Base-by-base conservation (phyloP, 2,888 invertebrate genomes). In the Brenthis daphne region DNA sequence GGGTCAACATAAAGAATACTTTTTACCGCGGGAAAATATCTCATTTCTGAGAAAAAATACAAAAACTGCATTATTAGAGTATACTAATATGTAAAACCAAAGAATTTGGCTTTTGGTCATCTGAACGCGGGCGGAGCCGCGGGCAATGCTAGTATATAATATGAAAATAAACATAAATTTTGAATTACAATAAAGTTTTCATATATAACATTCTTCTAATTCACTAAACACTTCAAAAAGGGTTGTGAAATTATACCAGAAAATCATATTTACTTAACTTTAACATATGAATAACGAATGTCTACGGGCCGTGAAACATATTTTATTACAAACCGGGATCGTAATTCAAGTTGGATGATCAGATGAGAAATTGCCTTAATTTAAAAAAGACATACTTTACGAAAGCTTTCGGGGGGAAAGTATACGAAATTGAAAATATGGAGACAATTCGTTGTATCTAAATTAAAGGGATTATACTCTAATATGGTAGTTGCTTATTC, bases 311-410 rank as follows among this genome's bases (percentile, higher is more conserved):
- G 65, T 71, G 71, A 69, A 69, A 72, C 69, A 71, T 72, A 68
- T 75, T 75, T 71, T 74, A 72, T 68, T 72, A 68, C 65, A 50
- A 67, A 70, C 71, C 69, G 70, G 60, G 67, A 72, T 67, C 79
- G 78, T 85, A 83, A 83, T 80, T 82, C 82, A 83, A 84, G 84
- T 83, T 78, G 83, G 81, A 84, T 85, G 81, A 83, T 79, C 81
- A 80, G 77, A 77, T 68, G 76, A 78, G 80, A 80, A 82, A 85
- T 85, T 84, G 82, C 82, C 81, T 82, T 84, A 85, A 82, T 82
- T 80, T 80, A 56, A 24, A 77, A 75, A 79, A 82, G 85, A 82
- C 82, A 82, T 79, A 82, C 81, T 79, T 77, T 75, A 77, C 73
- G 61, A 73, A 75, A 74, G 74, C 70, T 75, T 76, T 63, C 37